These are phyloP conservation scores for Dorcus parallelipipedus DNA, from an alignment of 2,888 invertebrate species.

Conservation along the genomic window DNA sequence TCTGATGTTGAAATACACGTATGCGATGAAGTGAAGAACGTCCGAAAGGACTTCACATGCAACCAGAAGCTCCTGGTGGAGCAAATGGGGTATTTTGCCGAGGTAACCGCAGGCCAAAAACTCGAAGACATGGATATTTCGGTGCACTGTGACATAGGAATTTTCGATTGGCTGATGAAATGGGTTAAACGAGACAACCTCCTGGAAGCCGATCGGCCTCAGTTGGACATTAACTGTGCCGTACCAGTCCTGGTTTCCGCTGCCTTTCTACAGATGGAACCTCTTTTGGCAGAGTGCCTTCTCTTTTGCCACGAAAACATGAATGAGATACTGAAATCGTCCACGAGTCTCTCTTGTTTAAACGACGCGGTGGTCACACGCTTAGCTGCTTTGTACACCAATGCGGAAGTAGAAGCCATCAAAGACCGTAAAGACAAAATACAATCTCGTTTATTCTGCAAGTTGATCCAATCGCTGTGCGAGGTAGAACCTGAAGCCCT, in stretches of 20 bases:
- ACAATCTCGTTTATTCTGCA: constrained; percentile 78
- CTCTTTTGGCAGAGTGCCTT: constrained; percentile 80
- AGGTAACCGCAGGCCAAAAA: constrained; percentile 77
- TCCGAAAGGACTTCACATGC: constrained; percentile 86
- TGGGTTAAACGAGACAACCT: constrained; percentile 84
- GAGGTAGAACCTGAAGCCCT: constrained; percentile 73
- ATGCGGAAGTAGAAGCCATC: constrained; percentile 79
- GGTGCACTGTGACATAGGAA: constrained; percentile 92
- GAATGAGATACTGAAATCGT: constrained; percentile 80
- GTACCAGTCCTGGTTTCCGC: constrained; percentile 90
- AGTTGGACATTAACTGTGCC: constrained; percentile 77
- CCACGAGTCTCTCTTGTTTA: constrained; percentile 83
- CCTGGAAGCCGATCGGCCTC: constrained; percentile 62
- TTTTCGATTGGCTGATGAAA: constrained; percentile 95
- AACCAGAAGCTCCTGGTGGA: constrained; percentile 79
- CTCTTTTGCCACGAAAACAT: constrained; percentile 83
- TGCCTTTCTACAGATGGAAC: constrained; percentile 92
- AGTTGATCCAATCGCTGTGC: constrained; percentile 73
- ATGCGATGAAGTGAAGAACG: constrained; percentile 88
- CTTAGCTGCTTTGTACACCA: constrained; percentile 83
- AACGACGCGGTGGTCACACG: constrained; percentile 74
- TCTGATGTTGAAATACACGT: constrained; percentile 91
- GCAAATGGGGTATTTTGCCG: constrained; percentile 95
- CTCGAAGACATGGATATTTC: constrained; percentile 93
- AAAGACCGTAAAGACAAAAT: constrained; percentile 87